These are phyloP conservation scores for Trematomus bernacchii DNA, from an alignment of 2,797 vertebrate species.

Conservation along the genomic window DNA sequence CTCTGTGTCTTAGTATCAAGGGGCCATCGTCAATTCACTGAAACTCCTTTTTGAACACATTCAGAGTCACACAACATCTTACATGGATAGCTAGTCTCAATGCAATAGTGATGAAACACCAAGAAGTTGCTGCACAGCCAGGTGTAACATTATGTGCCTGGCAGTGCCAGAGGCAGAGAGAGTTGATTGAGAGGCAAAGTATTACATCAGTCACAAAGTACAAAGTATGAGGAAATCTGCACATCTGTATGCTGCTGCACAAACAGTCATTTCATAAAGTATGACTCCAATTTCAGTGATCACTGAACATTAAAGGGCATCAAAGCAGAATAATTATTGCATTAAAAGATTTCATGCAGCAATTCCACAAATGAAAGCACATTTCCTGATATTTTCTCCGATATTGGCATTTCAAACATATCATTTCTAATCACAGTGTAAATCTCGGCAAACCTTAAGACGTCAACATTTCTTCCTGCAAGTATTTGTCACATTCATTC, in stretches of 20 bases:
- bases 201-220: constrained; percentile 24
- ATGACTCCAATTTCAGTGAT: neutral
- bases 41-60: constrained; percentile 19
- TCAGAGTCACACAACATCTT: constrained; percentile 14
- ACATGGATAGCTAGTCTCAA: constrained; percentile 4
- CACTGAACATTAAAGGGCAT: constrained; percentile 17
- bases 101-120: constrained; percentile 23
- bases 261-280: neutral
- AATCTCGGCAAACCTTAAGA: neutral
- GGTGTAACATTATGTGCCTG: constrained; percentile 35
- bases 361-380: constrained; percentile 11
- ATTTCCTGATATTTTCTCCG: constrained; percentile 4
- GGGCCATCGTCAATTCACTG: neutral
- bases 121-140: constrained; percentile 17
- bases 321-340: constrained; percentile 7
- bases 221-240: constrained; percentile 18
- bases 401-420: neutral
- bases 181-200: constrained; percentile 36
- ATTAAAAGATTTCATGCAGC: constrained; percentile 16
- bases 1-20: constrained; percentile 12
- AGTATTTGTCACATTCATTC: constrained; percentile 3
- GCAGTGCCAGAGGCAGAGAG: constrained; percentile 15
- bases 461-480: neutral
- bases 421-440: constrained; percentile 8
- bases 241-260: constrained; percentile 23